These are phyloP conservation scores for Morinoia aosen DNA, from an alignment of 2,888 invertebrate genomes.

Conservation along the genomic window DNA sequence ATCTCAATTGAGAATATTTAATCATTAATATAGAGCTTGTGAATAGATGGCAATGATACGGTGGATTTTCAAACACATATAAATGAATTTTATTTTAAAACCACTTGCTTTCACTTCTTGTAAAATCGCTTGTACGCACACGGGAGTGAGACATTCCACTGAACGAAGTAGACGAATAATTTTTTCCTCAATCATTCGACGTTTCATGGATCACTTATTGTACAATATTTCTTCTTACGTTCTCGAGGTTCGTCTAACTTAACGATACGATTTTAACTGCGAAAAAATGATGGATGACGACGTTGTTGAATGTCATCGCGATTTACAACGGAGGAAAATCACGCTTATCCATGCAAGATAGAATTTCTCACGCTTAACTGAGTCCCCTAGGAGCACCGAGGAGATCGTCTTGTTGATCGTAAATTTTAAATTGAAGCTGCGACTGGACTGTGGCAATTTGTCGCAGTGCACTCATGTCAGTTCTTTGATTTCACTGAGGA, in stretches of 20 bases:
- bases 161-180: not conserved
- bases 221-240: not conserved
- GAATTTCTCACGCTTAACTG: not conserved
- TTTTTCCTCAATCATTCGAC: not conserved
- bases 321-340: not conserved
- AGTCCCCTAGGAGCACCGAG: not conserved
- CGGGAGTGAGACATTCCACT: not conserved
- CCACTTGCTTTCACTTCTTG: not conserved
- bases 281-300: not conserved
- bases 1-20: not conserved
- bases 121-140: not conserved
- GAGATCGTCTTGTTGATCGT: not conserved
- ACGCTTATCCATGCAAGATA: not conserved
- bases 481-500: not conserved
- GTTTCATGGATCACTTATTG: not conserved
- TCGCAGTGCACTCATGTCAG: not conserved
- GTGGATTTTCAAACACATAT: not conserved
- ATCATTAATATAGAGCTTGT: not conserved
- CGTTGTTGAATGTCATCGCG: not conserved
- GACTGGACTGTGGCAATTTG: not conserved
- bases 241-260: not conserved
- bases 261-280: not conserved
- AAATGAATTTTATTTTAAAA: not conserved
- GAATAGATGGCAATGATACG: not conserved
- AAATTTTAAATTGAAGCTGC: not conserved